phyloP scores from a whole-genome alignment of 2,113 vertebrate species.

The Apodemus sylvaticus region DNA sequence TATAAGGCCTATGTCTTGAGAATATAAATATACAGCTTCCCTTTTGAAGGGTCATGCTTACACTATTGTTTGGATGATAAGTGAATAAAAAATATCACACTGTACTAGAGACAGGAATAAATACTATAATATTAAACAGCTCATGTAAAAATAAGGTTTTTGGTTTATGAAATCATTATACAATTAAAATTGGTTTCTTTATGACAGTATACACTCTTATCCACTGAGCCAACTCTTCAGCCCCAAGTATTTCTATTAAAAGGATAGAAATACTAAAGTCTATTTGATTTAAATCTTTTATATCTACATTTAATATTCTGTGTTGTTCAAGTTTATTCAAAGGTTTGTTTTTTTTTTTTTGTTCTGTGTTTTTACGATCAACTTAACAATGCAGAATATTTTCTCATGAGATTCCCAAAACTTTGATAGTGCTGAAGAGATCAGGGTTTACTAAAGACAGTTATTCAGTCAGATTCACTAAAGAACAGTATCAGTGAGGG shows the following conservation, averaged over 20 bases:
- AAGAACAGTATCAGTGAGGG: background rate
- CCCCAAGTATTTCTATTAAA: background rate
- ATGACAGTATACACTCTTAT: background rate
- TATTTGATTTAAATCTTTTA: background rate
- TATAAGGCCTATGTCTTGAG: too few relatives aligned
- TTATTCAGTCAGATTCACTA: background rate
- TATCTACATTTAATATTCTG: background rate
- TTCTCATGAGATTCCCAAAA: background rate
- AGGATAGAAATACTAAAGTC: background rate
- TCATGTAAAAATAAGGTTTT: too few relatives aligned
- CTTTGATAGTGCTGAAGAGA: background rate
- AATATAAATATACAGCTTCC: too few relatives aligned
- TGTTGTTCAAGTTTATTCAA: background rate
- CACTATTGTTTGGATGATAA: too few relatives aligned
- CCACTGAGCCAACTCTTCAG: background rate
- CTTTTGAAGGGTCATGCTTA: too few relatives aligned
- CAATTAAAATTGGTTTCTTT: too few relatives aligned
- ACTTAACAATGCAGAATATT: background rate
- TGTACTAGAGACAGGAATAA: too few relatives aligned
- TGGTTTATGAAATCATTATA: too few relatives aligned
- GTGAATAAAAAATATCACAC: too few relatives aligned
- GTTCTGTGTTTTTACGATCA: background rate
- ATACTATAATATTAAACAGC: too few relatives aligned
- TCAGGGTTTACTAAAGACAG: background rate
- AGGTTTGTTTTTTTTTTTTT: background rate